phyloP scores from a whole-genome alignment of 2,888 invertebrate species.

The Marronus borbonicus region DNA sequence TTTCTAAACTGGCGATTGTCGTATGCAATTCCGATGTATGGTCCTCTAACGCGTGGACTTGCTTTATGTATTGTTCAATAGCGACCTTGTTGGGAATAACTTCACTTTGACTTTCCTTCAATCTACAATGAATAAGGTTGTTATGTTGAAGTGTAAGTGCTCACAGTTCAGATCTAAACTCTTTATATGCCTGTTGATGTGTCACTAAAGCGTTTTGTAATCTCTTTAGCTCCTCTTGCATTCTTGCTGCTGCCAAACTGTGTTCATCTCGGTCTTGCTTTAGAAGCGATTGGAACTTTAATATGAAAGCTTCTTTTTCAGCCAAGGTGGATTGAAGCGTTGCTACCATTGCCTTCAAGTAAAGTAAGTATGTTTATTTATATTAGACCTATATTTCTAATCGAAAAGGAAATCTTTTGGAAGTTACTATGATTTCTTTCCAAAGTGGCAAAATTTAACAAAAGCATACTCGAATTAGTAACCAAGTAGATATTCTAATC shows the following conservation, averaged over 20 bases:
- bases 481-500: too few relatives aligned
- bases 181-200: slow-evolving; percentile 64
- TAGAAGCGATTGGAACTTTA: slow-evolving; percentile 76
- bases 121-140: slow-evolving; percentile 57
- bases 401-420: too few relatives aligned
- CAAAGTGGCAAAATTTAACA: too few relatives aligned
- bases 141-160: background rate
- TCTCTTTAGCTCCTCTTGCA: slow-evolving; percentile 73
- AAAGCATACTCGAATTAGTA: too few relatives aligned
- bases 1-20: slow-evolving; percentile 71
- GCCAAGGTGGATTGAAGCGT: slow-evolving; percentile 74
- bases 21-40: slow-evolving; percentile 72
- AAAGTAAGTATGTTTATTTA: background rate
- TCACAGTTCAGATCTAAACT: slow-evolving; percentile 57
- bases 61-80: slow-evolving; percentile 67
- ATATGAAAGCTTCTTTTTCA: slow-evolving; percentile 78
- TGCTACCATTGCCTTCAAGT: slow-evolving; percentile 68
- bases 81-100: slow-evolving; percentile 63
- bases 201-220: slow-evolving; percentile 64
- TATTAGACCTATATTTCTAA: too few relatives aligned
- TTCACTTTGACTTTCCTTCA: slow-evolving; percentile 53
- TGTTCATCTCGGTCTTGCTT: slow-evolving; percentile 78
- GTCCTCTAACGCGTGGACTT: slow-evolving; percentile 74
- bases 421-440: too few relatives aligned
- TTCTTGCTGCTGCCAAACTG: slow-evolving; percentile 71